A percentile compares a stretch with the other conserved stretches of the same genome.
Evolutionary conservation across 1,140 invertebrate genomes (phyloP).

Genomic region (Zaprionus nigranus): DNA sequence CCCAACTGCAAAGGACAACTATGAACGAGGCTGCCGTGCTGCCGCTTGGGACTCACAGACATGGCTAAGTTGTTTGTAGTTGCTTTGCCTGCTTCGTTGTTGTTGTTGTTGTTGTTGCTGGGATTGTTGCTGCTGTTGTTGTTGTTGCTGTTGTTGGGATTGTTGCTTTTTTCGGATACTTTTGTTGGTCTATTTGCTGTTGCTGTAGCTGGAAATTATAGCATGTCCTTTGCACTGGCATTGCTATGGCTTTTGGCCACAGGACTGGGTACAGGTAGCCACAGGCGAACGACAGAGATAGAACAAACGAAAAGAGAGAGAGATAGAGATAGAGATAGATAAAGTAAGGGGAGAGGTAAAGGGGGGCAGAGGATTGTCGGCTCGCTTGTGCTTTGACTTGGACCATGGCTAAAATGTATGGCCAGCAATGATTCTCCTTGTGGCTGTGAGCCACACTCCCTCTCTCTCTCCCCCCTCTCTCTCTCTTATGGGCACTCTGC

Average conservation of each 20-base stretch:
- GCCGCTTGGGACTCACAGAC: slow-evolving; percentile 57
- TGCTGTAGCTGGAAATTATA: slow-evolving; percentile 78
- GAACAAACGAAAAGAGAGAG: background rate
- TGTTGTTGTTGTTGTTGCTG: slow-evolving; percentile 28
- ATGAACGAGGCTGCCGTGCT: slow-evolving; percentile 67
- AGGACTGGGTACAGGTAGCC: slow-evolving; percentile 13
- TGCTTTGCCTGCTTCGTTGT: slow-evolving; percentile 37
- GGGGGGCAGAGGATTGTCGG: slow-evolving; percentile 50
- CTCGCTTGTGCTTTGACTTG: slow-evolving; percentile 55
- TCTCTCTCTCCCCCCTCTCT: background rate
- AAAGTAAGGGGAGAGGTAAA: background rate
- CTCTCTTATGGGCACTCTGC: background rate
- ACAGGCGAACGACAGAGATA: slow-evolving; percentile 7
- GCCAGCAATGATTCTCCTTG: slow-evolving; percentile 32
- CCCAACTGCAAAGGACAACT: slow-evolving; percentile 68
- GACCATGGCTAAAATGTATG: slow-evolving; percentile 24
- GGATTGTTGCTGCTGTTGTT: slow-evolving; percentile 14
- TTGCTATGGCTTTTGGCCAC: slow-evolving; percentile 73
- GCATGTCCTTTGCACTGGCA: slow-evolving; percentile 80
- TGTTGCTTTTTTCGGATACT: slow-evolving; percentile 68
- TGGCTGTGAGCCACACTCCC: slow-evolving; percentile 14
- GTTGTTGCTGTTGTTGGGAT: slow-evolving; percentile 53
- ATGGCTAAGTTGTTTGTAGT: slow-evolving; percentile 76
- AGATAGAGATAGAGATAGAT: background rate
- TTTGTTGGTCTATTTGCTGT: slow-evolving; percentile 64